Evolutionary conservation across 2,888 invertebrate species (phyloP), one percentile per base, ranked within the genome.

Genomic region (Notodonta ziczac): DNA sequence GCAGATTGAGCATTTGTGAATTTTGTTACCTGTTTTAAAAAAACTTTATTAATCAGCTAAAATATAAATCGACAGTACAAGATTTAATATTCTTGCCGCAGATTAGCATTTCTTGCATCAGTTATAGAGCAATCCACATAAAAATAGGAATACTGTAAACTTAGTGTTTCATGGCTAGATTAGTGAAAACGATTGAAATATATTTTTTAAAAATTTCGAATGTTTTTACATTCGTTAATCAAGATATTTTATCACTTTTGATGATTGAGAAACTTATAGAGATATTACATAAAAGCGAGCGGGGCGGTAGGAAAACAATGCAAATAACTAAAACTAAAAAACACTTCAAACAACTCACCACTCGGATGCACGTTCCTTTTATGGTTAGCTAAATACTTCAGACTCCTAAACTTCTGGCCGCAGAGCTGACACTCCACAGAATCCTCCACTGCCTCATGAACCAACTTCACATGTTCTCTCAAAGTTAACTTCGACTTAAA

Each of bases 361-460:
- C 65, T 63, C 0, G 84, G 84, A 67, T 84, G 84, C 0, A 84
- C 84, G 60, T 85, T 85, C 58, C 85, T 78, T 61, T 78, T 78
- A 58, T 85, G 85, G 56, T 84, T 84, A 0, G 77, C 63, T 12
- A 85, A 51, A 58, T 84, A 84, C 64, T 84, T 84, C 42, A 74
- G 46, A 2, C 80, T 80, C 5, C 77, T 72, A 50, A 85, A 85
- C 69, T 79, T 78, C 62, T 84, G 83, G 0, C 81, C 83, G 9
- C 85, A 85, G 0, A 78, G 63, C 7, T 81, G 76, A 50, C 85
- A 85, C 53, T 78, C 77, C 35, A 73, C 81, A 0, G 83, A 81
- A 4, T 82, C 78, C 44, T 81, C 78, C 0, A 78, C 63, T 0
- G 83, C 76, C 5, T 83, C 78, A n/a, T 85, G 85, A 0, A 85